phyloP scores from a whole-genome alignment of 2,113 vertebrate genomes.

The Paralichthys olivaceus region DNA sequence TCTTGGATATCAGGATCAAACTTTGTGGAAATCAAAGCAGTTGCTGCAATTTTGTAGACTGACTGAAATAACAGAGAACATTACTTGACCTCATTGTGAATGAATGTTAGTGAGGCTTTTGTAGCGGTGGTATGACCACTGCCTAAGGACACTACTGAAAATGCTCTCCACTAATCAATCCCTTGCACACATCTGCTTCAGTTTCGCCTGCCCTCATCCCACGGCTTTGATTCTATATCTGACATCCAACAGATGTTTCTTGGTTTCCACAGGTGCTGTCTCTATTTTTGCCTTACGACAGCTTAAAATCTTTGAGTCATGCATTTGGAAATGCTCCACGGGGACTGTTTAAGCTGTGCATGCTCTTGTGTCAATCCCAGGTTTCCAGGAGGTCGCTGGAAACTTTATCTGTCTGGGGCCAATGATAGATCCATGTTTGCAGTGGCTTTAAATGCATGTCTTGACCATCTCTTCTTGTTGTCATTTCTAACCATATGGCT shows the following conservation, averaged over 20 bases:
- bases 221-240: slow-evolving; percentile 2
- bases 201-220: neutral
- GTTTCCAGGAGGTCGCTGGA: neutral
- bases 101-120: neutral
- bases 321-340: slow-evolving; percentile 15
- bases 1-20: neutral
- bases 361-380: slow-evolving; percentile 14
- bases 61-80: neutral
- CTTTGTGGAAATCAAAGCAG: neutral
- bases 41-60: neutral
- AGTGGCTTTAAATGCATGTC: slow-evolving; percentile 23
- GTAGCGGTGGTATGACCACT: neutral
- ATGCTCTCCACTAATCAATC: slow-evolving; percentile 3
- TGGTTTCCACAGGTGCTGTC: slow-evolving; percentile 24
- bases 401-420: slow-evolving; percentile 1
- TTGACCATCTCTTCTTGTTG: slow-evolving; percentile 29
- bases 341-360: neutral
- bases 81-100: neutral
- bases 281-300: slow-evolving; percentile 9
- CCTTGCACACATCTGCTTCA: neutral
- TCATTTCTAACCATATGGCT: slow-evolving; percentile 9
- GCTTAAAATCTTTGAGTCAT: slow-evolving; percentile 20
- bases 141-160: neutral
- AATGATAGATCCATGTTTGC: slow-evolving; percentile 14
- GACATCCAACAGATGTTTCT: slow-evolving; percentile 28